phyloP scores from a whole-genome alignment of 2,113 vertebrate species.

The Oncorhynchus masou region DNA sequence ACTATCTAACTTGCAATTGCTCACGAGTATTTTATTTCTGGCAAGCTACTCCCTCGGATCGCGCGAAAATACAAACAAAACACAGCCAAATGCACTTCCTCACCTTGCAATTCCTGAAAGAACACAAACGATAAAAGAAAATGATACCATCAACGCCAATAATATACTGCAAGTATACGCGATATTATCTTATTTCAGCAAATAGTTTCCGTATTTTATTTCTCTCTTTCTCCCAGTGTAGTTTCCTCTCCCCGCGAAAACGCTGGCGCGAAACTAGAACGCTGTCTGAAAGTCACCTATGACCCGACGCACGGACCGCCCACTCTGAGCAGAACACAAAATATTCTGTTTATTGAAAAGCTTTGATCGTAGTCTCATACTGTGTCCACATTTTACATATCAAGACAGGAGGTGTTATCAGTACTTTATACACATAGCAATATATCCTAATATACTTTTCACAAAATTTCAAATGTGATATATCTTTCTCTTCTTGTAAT shows the following conservation, averaged over 20 bases:
- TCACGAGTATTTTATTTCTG: background rate
- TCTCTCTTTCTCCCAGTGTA: background rate
- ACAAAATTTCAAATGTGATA: no score
- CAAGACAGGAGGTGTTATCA: no score
- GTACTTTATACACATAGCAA: no score
- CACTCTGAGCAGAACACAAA: background rate
- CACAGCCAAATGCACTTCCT: conserved; percentile 1
- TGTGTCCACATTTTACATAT: no score
- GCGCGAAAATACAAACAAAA: background rate
- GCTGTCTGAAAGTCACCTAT: conserved; percentile 64
- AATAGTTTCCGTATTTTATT: background rate
- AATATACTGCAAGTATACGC: background rate
- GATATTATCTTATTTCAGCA: background rate
- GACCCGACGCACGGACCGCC: conserved; percentile 59
- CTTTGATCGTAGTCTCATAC: no score
- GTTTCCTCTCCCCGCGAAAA: conserved; percentile 68
- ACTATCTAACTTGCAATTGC: no score
- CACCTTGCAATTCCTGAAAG: conserved; percentile 16
- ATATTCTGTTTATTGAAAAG: no score
- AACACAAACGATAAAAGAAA: background rate
- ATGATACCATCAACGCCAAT: conserved; percentile 6
- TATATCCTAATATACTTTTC: no score
- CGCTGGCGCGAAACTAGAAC: conserved; percentile 77
- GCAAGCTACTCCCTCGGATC: background rate
- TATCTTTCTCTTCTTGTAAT: no score